Base-by-base conservation (phyloP, 2,113 vertebrate genomes). In the Centrocercus urophasianus region DNA sequence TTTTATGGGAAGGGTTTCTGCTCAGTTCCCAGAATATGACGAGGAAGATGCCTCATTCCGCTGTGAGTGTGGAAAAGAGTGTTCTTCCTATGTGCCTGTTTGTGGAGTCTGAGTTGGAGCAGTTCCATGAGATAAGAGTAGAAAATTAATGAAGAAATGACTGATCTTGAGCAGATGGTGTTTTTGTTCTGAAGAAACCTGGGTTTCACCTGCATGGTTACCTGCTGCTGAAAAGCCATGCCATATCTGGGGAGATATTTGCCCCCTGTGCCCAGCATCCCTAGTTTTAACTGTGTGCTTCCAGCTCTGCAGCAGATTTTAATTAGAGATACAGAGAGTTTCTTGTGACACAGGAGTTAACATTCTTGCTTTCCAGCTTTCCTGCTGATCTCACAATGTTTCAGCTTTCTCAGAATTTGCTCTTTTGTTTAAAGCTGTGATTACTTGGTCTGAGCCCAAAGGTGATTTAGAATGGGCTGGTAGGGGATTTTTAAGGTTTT, bases 341-440 rank as follows among this genome's bases (percentile, higher is more conserved):
- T 10, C 48, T 56, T 40, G 56, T 66, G 71, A 48, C 54, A 34
- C 30, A 76, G 48, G 89, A 91, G 71, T 95, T 90, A 89, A 92
- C 40, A 85, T 48, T 22, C n/a, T 11, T 18, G 0, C 32, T 86
- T n/a, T 60, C 66, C 74, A 74, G 54, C 59, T 70, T 78, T 75
- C 57, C 71, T 70, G 40, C 34, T 5, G 19, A 48, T 84, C 43
- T 59, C 71, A 59, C 54, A 34, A 5, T 50, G 85, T 91, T 21
- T 82, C 92, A 93, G 11, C 84, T 95, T 95, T 87, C 89, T 93
- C 91, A 92, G 90, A 96, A 96, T 78, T 59, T 25, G 2, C 1
- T 84, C 88, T 94, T 90, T 92, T 88, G 73, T 95, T 93, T 86
- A 73, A 74, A 85, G 86, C 60, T 93, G 56, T 60, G 89, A 88